A percentile compares a stretch with the other conserved stretches of the same genome.
These are phyloP conservation scores for Hydrolagus affinis DNA, from an alignment of 2,113 vertebrate genomes.

Conservation along the genomic window DNA sequence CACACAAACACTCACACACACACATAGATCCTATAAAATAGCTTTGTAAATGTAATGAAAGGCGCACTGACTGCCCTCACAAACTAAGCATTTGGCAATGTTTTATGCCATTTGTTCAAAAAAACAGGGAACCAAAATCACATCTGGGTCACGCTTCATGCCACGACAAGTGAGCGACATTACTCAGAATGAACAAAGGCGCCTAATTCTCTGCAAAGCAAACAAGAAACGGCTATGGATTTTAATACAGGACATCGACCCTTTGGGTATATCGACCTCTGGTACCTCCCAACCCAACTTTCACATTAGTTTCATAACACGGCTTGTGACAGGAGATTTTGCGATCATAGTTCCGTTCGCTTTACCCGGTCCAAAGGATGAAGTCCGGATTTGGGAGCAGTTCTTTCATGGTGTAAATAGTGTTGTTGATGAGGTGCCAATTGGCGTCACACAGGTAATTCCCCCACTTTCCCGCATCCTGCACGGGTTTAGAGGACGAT, in stretches of 20 bases:
- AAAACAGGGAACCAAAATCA: too few relatives aligned
- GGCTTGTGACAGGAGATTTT: neutral
- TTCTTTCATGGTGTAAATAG: slow-evolving; percentile 64
- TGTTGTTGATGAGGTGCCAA: slow-evolving; percentile 69
- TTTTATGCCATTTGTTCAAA: too few relatives aligned
- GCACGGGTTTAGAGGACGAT: slow-evolving; percentile 58
- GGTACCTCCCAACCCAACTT: neutral
- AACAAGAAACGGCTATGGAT: neutral
- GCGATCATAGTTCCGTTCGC: slow-evolving; percentile 12
- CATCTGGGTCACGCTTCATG: too few relatives aligned
- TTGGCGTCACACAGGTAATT: slow-evolving; percentile 79
- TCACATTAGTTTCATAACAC: neutral
- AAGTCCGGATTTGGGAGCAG: slow-evolving; percentile 72
- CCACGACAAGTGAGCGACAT: too few relatives aligned
- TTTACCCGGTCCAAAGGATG: slow-evolving; percentile 89
- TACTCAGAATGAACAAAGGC: too few relatives aligned
- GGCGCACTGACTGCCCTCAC: too few relatives aligned
- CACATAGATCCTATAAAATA: too few relatives aligned
- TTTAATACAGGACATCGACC: neutral
- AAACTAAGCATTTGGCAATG: too few relatives aligned
- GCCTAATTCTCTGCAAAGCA: neutral
- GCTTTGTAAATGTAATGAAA: too few relatives aligned
- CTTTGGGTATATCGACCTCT: neutral
- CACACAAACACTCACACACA: too few relatives aligned
- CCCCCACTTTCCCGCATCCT: slow-evolving; percentile 66